These are phyloP conservation scores for Salvelinus sp. DNA, from an alignment of 2,113 vertebrate genomes.

Conservation along the genomic window DNA sequence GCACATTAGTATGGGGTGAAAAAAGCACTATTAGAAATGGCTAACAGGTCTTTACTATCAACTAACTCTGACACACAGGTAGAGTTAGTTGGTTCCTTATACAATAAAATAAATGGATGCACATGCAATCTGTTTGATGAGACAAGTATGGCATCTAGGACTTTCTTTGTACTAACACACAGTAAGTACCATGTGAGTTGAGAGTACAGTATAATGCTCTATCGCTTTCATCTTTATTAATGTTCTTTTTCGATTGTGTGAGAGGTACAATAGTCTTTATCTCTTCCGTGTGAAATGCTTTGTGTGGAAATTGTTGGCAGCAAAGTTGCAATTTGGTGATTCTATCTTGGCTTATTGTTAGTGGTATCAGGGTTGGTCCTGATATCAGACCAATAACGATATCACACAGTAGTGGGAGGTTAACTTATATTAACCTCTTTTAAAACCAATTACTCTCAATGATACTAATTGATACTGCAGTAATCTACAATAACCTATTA, in stretches of 20 bases:
- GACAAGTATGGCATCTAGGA: too few relatives aligned
- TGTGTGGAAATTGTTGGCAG: background rate
- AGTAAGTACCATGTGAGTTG: too few relatives aligned
- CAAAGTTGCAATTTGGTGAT: background rate
- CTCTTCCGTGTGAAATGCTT: background rate
- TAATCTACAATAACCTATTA: too few relatives aligned
- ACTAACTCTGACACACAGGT: background rate
- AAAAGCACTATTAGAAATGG: background rate
- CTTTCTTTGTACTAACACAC: too few relatives aligned
- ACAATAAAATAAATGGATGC: background rate
- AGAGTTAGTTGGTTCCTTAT: background rate
- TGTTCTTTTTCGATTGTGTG: background rate
- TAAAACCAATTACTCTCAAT: background rate
- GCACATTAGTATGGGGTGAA: background rate
- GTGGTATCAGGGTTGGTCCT: background rate
- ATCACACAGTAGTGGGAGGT: background rate
- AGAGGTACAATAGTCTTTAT: background rate
- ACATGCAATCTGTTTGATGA: too few relatives aligned
- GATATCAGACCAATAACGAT: conserved; percentile 15
- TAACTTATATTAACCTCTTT: background rate
- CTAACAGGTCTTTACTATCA: background rate
- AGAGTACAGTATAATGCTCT: background rate
- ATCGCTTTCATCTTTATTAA: background rate
- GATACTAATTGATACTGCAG: background rate
- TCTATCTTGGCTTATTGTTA: background rate